phyloP scores from a whole-genome alignment of 2,888 invertebrate genomes.

The Euzophera pinguis region DNA sequence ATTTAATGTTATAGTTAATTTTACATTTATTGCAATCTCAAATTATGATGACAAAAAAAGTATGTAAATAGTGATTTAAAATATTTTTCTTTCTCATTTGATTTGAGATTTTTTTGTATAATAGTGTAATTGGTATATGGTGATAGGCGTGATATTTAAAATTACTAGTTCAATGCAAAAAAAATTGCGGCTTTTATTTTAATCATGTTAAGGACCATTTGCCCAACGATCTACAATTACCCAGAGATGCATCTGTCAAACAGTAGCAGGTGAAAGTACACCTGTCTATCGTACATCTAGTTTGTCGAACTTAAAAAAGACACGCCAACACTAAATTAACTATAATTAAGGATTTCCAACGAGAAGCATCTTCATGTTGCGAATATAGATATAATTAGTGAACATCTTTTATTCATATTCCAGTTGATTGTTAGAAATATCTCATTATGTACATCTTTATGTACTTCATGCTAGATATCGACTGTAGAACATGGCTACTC shows the following conservation, averaged over 20 bases:
- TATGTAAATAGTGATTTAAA: no score
- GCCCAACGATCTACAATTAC: background rate
- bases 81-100: no score
- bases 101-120: no score
- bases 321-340: slow-evolving; percentile 5
- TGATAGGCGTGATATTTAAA: no score
- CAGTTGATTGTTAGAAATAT: background rate
- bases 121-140: no score
- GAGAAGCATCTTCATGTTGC: background rate
- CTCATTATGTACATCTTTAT: background rate
- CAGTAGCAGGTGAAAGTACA: slow-evolving; percentile 10
- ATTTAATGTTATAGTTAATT: no score
- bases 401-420: background rate
- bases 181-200: no score
- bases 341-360: slow-evolving; percentile 1
- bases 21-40: no score
- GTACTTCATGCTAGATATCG: background rate
- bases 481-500: no score
- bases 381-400: background rate
- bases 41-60: no score
- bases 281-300: background rate
- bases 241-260: slow-evolving; percentile 5
- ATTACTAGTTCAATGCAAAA: no score
- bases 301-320: slow-evolving; percentile 1
- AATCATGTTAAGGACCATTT: no score